Percentiles rank a stretch among this genome's conserved stretches.
These are phyloP conservation scores for Ictalurus furcatus DNA, from an alignment of 2,113 vertebrate genomes.

Conservation along the genomic window DNA sequence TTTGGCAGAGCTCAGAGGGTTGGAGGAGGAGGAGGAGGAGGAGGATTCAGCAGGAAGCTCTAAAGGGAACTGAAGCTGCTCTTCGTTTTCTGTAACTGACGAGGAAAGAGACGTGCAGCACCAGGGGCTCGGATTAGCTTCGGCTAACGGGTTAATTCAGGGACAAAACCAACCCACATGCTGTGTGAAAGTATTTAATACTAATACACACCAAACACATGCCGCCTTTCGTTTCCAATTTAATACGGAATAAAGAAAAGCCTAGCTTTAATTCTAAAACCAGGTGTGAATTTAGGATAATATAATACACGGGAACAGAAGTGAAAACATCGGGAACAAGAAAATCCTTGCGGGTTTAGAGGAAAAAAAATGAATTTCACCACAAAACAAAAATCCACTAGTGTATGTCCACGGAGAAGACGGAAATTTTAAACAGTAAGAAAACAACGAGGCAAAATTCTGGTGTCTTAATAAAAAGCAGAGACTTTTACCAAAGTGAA, in stretches of 20 bases:
- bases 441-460: neutral
- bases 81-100: constrained; percentile 87
- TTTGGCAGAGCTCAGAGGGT: constrained; percentile 80
- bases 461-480: neutral
- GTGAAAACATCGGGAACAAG: neutral
- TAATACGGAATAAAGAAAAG: neutral
- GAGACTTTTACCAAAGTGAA: neutral
- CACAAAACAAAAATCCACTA: neutral
- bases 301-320: neutral
- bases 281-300: neutral
- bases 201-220: neutral
- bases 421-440: neutral
- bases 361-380: too few species aligned
- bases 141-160: neutral
- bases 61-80: constrained; percentile 92
- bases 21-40: constrained; percentile 62
- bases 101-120: constrained; percentile 30
- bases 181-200: neutral
- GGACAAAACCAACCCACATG: neutral
- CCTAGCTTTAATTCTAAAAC: neutral
- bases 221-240: too few species aligned
- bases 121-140: neutral
- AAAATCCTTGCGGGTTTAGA: neutral
- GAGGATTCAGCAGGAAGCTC: constrained; percentile 86
- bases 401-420: neutral